Conservation (phyloP, 1,140 invertebrate species). For the Triops longicaudatus region DNA sequence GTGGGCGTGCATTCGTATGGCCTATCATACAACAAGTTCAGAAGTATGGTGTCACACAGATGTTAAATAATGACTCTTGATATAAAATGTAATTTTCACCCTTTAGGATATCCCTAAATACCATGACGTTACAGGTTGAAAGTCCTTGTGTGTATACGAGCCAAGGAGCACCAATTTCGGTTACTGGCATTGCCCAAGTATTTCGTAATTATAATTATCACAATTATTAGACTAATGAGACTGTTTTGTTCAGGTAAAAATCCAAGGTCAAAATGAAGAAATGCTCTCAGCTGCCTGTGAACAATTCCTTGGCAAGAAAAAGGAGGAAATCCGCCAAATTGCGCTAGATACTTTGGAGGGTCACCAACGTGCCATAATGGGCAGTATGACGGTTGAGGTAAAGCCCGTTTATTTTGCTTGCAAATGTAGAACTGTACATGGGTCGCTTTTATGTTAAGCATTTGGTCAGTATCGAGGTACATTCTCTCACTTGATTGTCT, state of each 20-base stretch:
- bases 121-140: slow-evolving; percentile 89
- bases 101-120: slow-evolving; percentile 83
- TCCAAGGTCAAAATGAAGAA: slow-evolving; percentile 94
- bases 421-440: neutral
- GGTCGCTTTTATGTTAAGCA: neutral
- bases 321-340: slow-evolving; percentile 83
- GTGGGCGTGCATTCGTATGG: slow-evolving; percentile 94
- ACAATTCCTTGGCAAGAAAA: slow-evolving; percentile 88
- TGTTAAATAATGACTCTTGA: neutral
- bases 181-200: slow-evolving; percentile 94
- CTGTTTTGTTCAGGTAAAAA: slow-evolving; percentile 67
- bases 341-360: slow-evolving; percentile 93
- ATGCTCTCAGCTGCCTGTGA: slow-evolving; percentile 94
- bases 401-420: slow-evolving; percentile 28
- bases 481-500: no score
- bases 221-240: slow-evolving; percentile 18
- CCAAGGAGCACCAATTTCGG: slow-evolving; percentile 92
- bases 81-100: slow-evolving; percentile 27
- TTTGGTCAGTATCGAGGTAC: no score
- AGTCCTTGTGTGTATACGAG: slow-evolving; percentile 86
- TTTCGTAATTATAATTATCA: slow-evolving; percentile 26
- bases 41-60: slow-evolving; percentile 50
- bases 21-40: slow-evolving; percentile 88
- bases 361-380: slow-evolving; percentile 97
- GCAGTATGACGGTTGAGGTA: slow-evolving; percentile 94